A percentile compares a stretch with the other conserved stretches of the same genome.
Evolutionary conservation across 1,140 invertebrate genomes (phyloP).

Genomic region (Drosophila sproati): DNA sequence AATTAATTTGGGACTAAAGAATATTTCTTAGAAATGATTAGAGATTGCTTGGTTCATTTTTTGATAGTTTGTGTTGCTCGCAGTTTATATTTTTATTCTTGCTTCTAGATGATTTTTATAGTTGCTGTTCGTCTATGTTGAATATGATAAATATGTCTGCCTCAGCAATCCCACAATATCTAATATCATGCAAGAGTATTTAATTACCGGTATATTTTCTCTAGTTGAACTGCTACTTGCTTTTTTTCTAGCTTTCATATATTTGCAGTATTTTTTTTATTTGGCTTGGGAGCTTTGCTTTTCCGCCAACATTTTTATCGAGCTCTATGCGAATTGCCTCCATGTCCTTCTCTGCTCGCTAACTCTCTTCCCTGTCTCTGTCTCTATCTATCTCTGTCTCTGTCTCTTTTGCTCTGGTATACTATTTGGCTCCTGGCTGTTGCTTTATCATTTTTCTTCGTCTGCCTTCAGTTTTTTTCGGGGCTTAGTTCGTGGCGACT

Average conservation of each 20-base stretch:
- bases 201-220: neutral
- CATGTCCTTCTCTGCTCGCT: neutral
- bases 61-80: no score
- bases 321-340: constrained; percentile 32
- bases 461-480: constrained; percentile 39
- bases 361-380: neutral
- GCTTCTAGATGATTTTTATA: no score
- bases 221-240: neutral
- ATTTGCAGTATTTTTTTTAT: constrained; percentile 29
- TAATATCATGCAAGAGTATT: constrained; percentile 10
- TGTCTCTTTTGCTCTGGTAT: neutral
- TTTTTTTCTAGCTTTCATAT: neutral
- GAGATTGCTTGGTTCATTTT: no score
- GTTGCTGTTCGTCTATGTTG: neutral
- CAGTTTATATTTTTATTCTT: no score
- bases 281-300: constrained; percentile 39
- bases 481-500: constrained; percentile 44
- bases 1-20: no score
- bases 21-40: no score
- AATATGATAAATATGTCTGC: neutral
- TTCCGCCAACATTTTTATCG: constrained; percentile 56
- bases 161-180: no score
- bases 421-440: constrained; percentile 23
- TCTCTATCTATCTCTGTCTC: neutral
- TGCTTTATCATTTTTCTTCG: constrained; percentile 60